Evolutionary conservation across 1,140 invertebrate genomes (phyloP).

Genomic region (Megathymus violae): DNA sequence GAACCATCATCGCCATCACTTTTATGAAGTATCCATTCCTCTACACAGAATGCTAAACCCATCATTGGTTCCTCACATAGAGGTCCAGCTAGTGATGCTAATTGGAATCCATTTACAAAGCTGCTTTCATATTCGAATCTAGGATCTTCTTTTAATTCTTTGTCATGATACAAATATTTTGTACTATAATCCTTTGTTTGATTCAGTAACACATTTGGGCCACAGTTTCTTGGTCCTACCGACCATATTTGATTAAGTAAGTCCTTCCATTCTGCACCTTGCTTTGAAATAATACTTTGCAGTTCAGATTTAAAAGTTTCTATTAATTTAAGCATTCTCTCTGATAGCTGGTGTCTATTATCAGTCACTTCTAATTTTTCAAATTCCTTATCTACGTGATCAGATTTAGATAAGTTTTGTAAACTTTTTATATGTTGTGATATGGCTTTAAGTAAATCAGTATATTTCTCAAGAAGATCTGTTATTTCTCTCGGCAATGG

Average conservation of each 20-base stretch:
- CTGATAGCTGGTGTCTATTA: constrained; percentile 66
- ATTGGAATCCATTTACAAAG: constrained; percentile 97
- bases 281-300: constrained; percentile 85
- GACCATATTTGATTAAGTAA: constrained; percentile 92
- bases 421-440: constrained; percentile 73
- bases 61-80: constrained; percentile 98
- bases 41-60: constrained; percentile 95
- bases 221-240: constrained; percentile 94
- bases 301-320: constrained; percentile 87
- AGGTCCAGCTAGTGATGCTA: constrained; percentile 94
- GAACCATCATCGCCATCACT: constrained; percentile 74
- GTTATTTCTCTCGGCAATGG: constrained; percentile 91
- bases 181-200: constrained; percentile 85
- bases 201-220: constrained; percentile 95
- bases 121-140: constrained; percentile 89
- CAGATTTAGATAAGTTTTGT: constrained; percentile 64
- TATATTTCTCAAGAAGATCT: constrained; percentile 84
- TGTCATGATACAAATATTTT: constrained; percentile 74
- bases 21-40: constrained; percentile 89
- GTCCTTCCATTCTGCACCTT: constrained; percentile 84
- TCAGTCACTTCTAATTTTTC: constrained; percentile 57
- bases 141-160: constrained; percentile 75
- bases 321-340: constrained; percentile 84
- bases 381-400: constrained; percentile 62
- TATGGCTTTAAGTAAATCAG: constrained; percentile 84